phyloP scores from a whole-genome alignment of 2,888 invertebrate species.

The Phalera bucephala region DNA sequence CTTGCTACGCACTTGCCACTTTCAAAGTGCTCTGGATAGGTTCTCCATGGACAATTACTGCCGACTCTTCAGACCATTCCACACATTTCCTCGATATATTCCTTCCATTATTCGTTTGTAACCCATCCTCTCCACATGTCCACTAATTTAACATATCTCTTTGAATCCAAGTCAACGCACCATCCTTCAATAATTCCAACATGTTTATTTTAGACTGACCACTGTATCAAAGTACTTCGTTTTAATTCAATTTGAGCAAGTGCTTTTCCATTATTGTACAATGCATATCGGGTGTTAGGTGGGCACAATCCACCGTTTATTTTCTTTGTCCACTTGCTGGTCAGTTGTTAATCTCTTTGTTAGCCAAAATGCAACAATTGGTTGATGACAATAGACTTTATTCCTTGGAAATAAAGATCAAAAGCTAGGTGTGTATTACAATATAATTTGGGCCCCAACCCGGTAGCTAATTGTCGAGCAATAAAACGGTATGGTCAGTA shows the following conservation, averaged over 20 bases:
- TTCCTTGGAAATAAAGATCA: slow-evolving; percentile 18
- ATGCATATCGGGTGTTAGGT: slow-evolving; percentile 5
- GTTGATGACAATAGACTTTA: slow-evolving; percentile 29
- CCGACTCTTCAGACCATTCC: too few species aligned
- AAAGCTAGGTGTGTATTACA: slow-evolving; percentile 7
- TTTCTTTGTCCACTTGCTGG: slow-evolving; percentile 59
- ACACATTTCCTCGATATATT: too few species aligned
- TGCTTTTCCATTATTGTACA: slow-evolving; percentile 15
- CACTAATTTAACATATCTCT: too few species aligned
- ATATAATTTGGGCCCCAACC: slow-evolving; percentile 27
- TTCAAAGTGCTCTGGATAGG: too few species aligned
- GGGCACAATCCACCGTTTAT: slow-evolving; percentile 24
- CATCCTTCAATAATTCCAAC: slow-evolving; percentile 1
- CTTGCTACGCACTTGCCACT: too few species aligned
- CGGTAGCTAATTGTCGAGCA: slow-evolving; percentile 59
- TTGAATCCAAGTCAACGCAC: too few species aligned
- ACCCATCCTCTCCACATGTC: too few species aligned
- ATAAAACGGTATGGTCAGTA: slow-evolving; percentile 70
- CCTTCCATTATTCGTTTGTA: too few species aligned
- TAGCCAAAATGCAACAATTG: slow-evolving; percentile 7
- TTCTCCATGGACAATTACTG: too few species aligned
- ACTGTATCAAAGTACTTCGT: too few species aligned
- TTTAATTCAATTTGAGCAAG: slow-evolving; percentile 3
- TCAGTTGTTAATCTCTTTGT: slow-evolving; percentile 51
- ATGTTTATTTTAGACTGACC: slow-evolving; percentile 25